Evolutionary conservation across 30 jellyfish, hydroid and myxozoan species (phyloP).

Genomic region (Turritopsis dohrnii): DNA sequence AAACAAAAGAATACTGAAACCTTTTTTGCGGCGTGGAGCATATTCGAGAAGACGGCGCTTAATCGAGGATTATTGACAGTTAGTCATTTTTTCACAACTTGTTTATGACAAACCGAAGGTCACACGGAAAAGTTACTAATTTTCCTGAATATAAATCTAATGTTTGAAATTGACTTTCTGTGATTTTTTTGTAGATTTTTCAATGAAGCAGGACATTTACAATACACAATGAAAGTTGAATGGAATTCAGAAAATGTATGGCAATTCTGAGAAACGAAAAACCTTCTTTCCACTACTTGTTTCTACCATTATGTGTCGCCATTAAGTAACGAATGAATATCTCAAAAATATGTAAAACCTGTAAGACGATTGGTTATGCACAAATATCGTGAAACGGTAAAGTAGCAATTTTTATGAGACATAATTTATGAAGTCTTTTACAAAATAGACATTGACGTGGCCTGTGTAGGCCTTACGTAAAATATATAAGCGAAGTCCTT

Average conservation of each 20-base stretch:
- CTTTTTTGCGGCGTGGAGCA: too few relatives aligned
- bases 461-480: not conserved
- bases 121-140: too few relatives aligned
- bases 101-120: too few relatives aligned
- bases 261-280: not conserved
- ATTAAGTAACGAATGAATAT: not conserved
- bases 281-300: not conserved
- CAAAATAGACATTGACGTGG: constrained; percentile 9
- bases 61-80: too few relatives aligned
- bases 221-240: not conserved
- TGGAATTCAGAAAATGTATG: not conserved
- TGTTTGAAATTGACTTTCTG: too few relatives aligned
- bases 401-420: not conserved
- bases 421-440: not conserved
- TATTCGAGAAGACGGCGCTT: too few relatives aligned
- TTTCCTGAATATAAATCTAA: too few relatives aligned
- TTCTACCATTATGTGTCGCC: not conserved
- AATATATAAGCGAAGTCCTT: not conserved
- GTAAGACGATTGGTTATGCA: not conserved
- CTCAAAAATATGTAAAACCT: not conserved
- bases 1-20: too few relatives aligned
- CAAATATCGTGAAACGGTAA: not conserved
- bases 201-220: too few relatives aligned
- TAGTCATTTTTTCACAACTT: too few relatives aligned
- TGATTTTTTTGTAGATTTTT: too few relatives aligned